These are phyloP conservation scores for Micromys minutus DNA, from an alignment of 2,113 vertebrate species.

Conservation along the genomic window DNA sequence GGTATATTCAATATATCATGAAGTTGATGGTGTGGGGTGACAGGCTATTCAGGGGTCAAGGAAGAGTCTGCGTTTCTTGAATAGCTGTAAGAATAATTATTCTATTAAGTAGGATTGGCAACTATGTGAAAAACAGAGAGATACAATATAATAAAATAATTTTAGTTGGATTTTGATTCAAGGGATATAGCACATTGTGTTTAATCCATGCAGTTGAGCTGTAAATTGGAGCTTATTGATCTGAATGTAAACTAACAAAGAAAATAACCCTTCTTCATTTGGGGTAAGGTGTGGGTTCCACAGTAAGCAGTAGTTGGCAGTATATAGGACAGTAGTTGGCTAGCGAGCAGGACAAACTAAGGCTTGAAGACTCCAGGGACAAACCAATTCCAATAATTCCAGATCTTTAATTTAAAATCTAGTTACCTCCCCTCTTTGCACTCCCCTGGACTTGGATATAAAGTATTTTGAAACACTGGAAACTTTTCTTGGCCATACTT, in stretches of 20 bases:
- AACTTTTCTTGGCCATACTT: not conserved
- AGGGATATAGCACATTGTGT: not conserved
- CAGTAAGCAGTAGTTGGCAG: not conserved
- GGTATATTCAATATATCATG: not conserved
- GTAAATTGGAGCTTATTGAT: not conserved
- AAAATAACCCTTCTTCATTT: not conserved
- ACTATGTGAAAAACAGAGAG: not conserved
- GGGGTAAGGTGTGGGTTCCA: not conserved
- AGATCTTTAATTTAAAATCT: not conserved
- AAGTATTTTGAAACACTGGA: not conserved
- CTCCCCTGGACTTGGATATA: not conserved
- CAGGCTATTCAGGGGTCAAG: not conserved
- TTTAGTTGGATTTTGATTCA: not conserved
- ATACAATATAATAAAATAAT: not conserved
- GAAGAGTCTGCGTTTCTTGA: not conserved
- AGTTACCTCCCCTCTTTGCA: not conserved
- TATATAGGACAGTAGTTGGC: not conserved
- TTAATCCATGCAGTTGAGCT: not conserved
- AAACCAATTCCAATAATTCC: not conserved
- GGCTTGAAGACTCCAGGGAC: not conserved
- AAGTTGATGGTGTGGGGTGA: not conserved
- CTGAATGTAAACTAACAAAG: not conserved
- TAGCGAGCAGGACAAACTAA: not conserved
- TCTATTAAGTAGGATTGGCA: not conserved
- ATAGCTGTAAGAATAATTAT: not conserved